phyloP scores from a whole-genome alignment of 2,888 invertebrate genomes.

The Hyposoter didymator region DNA sequence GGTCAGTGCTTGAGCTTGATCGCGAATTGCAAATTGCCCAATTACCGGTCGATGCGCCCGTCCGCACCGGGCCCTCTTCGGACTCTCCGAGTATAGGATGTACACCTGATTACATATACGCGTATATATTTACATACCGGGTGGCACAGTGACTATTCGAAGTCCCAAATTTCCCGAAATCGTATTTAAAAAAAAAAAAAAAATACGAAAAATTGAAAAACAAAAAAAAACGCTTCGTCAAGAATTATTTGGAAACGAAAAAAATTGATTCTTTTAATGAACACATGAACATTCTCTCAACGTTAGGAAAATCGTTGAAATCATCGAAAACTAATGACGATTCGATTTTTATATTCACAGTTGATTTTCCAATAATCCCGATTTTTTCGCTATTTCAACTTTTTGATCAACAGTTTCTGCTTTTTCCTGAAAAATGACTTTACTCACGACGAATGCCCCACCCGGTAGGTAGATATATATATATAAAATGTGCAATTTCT shows the following conservation, averaged over 20 bases:
- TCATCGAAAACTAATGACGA: neutral
- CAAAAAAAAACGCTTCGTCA: neutral
- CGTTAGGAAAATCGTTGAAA: neutral
- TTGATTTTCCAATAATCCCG: neutral
- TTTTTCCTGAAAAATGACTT: neutral
- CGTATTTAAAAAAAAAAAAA: neutral
- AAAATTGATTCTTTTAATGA: neutral
- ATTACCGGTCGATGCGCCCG: conserved; percentile 72
- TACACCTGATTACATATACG: neutral
- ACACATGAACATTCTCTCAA: neutral
- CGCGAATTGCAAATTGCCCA: conserved; percentile 75
- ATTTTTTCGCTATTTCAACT: neutral
- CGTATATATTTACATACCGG: conserved; percentile 21
- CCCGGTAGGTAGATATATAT: neutral
- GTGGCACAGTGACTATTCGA: neutral
- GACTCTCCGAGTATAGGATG: neutral
- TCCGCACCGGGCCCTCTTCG: conserved; percentile 64
- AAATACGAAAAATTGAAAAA: neutral
- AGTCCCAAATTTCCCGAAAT: neutral
- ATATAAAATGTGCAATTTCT: conserved; percentile 43
- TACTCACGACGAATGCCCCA: neutral
- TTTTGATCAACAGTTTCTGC: neutral
- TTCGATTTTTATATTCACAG: neutral
- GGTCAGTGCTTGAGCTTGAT: conserved; percentile 62
- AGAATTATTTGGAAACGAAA: neutral